These are phyloP conservation scores for Cheilosia variabilis DNA, from an alignment of 2,888 invertebrate genomes.

Conservation along the genomic window DNA sequence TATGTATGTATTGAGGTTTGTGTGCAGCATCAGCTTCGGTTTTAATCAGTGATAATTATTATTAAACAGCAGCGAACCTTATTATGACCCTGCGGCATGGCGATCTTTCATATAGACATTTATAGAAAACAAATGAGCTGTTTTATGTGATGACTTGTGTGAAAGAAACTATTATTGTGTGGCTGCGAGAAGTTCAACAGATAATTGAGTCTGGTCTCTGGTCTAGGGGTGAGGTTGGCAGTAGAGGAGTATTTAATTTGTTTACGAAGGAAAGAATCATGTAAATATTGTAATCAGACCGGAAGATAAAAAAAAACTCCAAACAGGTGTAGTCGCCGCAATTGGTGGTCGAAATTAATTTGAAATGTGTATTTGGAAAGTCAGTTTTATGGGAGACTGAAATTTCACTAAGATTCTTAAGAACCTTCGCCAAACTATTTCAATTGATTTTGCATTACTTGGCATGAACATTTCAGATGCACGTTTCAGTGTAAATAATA, in stretches of 20 bases:
- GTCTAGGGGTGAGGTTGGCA: not conserved
- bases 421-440: too few species aligned
- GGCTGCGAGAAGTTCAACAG: conserved; percentile 12
- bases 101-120: conserved; percentile 32
- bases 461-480: too few species aligned
- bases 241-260: too few species aligned
- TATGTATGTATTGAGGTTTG: not conserved
- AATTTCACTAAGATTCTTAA: too few species aligned
- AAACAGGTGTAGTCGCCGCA: too few species aligned
- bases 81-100: conserved; percentile 78
- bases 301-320: not conserved
- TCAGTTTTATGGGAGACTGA: too few species aligned
- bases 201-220: conserved; percentile 36
- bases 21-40: conserved; percentile 37
- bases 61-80: conserved; percentile 81
- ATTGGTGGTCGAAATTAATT: too few species aligned
- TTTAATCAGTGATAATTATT: conserved; percentile 82
- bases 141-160: conserved; percentile 60
- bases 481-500: too few species aligned
- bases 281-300: not conserved
- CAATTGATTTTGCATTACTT: too few species aligned
- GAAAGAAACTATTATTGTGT: conserved; percentile 60
- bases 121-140: conserved; percentile 64
- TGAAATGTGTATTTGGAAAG: too few species aligned
- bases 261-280: not conserved